These are phyloP conservation scores for Darevskia mixta DNA, from an alignment of 2,797 vertebrate species.

Conservation along the genomic window DNA sequence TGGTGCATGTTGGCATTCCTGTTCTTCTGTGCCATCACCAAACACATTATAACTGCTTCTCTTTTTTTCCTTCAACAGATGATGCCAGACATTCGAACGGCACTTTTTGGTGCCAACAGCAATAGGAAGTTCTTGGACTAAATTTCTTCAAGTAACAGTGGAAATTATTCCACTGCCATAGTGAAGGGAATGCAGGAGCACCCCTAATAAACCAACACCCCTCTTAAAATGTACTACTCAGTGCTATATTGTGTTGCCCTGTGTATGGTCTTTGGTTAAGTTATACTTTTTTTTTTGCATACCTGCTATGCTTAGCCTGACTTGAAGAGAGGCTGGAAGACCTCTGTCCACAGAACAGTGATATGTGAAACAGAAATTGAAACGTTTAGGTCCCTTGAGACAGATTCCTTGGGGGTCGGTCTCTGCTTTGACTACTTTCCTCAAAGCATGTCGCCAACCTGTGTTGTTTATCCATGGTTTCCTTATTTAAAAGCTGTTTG, in stretches of 20 bases:
- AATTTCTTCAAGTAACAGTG: conserved; percentile 64
- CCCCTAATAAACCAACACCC: conserved; percentile 49
- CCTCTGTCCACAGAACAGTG: conserved; percentile 35
- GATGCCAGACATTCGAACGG: conserved; percentile 94
- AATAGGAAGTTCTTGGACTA: conserved; percentile 95
- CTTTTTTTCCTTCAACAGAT: conserved; percentile 81
- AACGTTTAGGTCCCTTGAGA: conserved; percentile 38
- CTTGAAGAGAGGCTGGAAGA: conserved; percentile 44
- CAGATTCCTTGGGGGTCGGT: conserved; percentile 1
- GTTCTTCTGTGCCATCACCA: not conserved
- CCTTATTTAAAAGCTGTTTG: conserved; percentile 37
- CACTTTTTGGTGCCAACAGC: conserved; percentile 90
- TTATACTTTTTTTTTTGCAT: conserved; percentile 51
- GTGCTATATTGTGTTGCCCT: conserved; percentile 53
- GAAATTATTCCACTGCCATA: conserved; percentile 63
- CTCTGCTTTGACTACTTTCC: conserved; percentile 46
- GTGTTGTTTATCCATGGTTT: conserved; percentile 33
- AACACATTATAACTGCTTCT: not conserved
- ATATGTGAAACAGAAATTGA: conserved; percentile 27
- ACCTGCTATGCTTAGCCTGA: conserved; percentile 63
- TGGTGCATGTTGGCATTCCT: not conserved
- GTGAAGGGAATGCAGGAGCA: conserved; percentile 58
- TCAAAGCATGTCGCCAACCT: conserved; percentile 36
- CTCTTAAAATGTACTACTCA: conserved; percentile 55
- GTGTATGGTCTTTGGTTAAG: conserved; percentile 61